Evolutionary conservation across 2,888 invertebrate species (phyloP).

Genomic region (Exocentrus adspersus): DNA sequence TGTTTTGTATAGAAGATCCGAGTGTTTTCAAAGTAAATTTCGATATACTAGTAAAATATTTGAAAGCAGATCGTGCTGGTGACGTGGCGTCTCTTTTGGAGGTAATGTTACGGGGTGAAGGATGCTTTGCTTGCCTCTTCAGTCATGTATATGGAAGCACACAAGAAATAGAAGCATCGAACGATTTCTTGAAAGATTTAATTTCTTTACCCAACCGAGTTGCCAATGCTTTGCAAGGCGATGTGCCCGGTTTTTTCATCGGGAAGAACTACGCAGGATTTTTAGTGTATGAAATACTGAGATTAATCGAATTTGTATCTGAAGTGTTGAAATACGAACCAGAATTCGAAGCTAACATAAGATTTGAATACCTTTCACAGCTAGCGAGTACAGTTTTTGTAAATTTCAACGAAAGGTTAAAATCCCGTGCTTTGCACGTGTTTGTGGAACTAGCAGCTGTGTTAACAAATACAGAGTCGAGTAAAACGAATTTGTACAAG

Average conservation of each 20-base stretch:
- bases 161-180: conserved; percentile 55
- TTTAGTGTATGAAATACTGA: conserved; percentile 70
- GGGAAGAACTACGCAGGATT: conserved; percentile 69
- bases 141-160: conserved; percentile 37
- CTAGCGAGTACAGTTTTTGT: conserved; percentile 72
- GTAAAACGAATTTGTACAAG: conserved; percentile 61
- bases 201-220: conserved; percentile 76
- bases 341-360: conserved; percentile 55
- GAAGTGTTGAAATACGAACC: conserved; percentile 57
- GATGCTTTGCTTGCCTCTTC: conserved; percentile 65
- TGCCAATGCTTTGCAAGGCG: conserved; percentile 72
- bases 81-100: conserved; percentile 63
- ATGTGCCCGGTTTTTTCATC: conserved; percentile 69
- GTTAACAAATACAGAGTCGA: conserved; percentile 63
- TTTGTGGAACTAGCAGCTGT: conserved; percentile 69
- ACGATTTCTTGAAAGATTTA: conserved; percentile 70
- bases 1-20: conserved; percentile 69
- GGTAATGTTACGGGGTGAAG: conserved; percentile 68
- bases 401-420: conserved; percentile 66
- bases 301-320: conserved; percentile 71
- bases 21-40: conserved; percentile 65
- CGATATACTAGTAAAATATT: conserved; percentile 62
- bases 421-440: conserved; percentile 63
- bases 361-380: conserved; percentile 44
- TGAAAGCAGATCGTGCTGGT: conserved; percentile 63